Conservation (phyloP, 1,140 invertebrate species). For the Monomorium pharaonis region DNA sequence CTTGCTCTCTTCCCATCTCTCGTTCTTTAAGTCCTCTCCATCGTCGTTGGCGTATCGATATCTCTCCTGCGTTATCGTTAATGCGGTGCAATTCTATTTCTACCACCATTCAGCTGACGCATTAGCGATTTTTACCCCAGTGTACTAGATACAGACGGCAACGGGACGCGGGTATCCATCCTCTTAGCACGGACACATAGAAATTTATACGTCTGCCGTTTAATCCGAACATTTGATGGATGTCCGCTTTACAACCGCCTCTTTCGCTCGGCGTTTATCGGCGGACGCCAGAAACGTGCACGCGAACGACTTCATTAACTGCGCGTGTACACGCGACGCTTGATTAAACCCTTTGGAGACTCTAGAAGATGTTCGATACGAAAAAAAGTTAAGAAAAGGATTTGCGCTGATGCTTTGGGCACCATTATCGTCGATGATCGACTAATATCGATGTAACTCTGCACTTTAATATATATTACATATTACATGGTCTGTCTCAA, state of each 20-base stretch:
- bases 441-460: neutral
- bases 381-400: neutral
- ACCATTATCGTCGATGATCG: neutral
- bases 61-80: conserved; percentile 3
- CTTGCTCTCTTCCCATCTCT: neutral
- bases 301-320: conserved; percentile 44
- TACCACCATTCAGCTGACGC: neutral
- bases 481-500: neutral
- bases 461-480: neutral
- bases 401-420: neutral
- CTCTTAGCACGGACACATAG: conserved; percentile 21
- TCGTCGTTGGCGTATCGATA: conserved; percentile 12
- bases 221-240: conserved; percentile 56
- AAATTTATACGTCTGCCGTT: conserved; percentile 47
- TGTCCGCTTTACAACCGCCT: conserved; percentile 36
- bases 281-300: conserved; percentile 44
- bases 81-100: conserved; percentile 27
- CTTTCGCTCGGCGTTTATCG: conserved; percentile 42
- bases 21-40: neutral
- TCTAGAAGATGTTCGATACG: neutral
- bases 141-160: neutral
- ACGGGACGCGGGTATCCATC: neutral
- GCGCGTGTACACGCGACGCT: conserved; percentile 43
- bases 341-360: conserved; percentile 30
- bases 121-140: conserved; percentile 32